Evolutionary conservation across 2,797 vertebrate species (phyloP), one percentile per base, ranked within the genome.

Genomic region (Apogon talboti): DNA sequence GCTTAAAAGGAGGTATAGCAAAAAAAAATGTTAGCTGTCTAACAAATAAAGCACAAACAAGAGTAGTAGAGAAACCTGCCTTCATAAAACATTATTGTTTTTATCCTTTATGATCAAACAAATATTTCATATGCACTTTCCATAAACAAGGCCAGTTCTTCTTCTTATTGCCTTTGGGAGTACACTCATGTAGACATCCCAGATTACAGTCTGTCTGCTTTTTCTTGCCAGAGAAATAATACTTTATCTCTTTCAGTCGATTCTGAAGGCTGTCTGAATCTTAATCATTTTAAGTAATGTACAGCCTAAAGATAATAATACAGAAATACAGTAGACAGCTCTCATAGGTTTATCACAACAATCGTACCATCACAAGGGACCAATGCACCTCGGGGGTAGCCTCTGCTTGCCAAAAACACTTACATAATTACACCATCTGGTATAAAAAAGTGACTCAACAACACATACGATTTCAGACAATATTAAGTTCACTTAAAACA

Each of bases 351-450:
- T 53, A 42, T 6, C 52, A 53, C 28, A 55, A 59, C 11, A 13
- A 41, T 61, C 57, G 52, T 35, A n/a, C 49, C 18, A 13, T 54
- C 28, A 50, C 30, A 58, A 30, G 16, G 33, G 55, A 62, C 49
- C 9, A 18, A 19, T 52, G 51, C 28, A 30, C 60, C 48, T 74
- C 47, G 61, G 38, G 0, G 69, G 16, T 18, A 37, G 9, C 59
- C 41, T 51, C 24, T 55, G 51, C n/a, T 49, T 49, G 4, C 49
- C 52, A 59, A 67, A 67, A 56, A 44, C 28, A 53, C 56, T 85
- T 81, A 79, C 12, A 57, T 83, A 84, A 84, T 63, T 40, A 35
- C 45, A 70, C 76, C 69, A 82, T 78, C 77, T 78, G 74, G 66
- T 53, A 69, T 42, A 51, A 52, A 44, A 74, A 28, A 58, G 48